Evolutionary conservation across 2,797 vertebrate species (phyloP), one percentile per base, ranked within the genome.

Genomic region (Cyprinodon diabolis): DNA sequence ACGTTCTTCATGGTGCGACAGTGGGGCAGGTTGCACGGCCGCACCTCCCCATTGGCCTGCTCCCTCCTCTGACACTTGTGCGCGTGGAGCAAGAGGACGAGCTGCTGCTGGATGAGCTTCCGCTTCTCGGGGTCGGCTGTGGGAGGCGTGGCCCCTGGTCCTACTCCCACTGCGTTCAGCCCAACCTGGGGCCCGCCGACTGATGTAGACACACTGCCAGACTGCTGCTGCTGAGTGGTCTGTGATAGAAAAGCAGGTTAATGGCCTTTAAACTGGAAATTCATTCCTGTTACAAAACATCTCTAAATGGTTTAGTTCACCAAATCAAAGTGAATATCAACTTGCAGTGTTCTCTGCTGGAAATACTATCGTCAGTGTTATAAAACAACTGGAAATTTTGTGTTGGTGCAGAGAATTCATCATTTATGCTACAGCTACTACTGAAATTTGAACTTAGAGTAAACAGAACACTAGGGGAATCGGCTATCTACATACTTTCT

Each of bases 1-100:
- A 99, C 98, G 79, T 99, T 99, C 96, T 99, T 99, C 98, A 99
- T 99, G 79, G 98, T 99, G 72, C 98, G 96, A 79, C 98, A 99
- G 69, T 99, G 98, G 37, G 98, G 98, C 85, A 99, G 96, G 37
- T 97, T 98, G 90, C 98, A 99, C 80, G 96, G 97, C 30, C 97
- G 93, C 86, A 98, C 96, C 84, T 99, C 97, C 8, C 97, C 98
- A 0, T 98, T 98, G 72, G 97, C 98, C 90, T 98, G 98, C 80
- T 98, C 98, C 67, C 97, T 92, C 52, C 97, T 95, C 93, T 99
- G 98, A 93, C 97, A 99, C 93, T 99, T 99, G 92, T 99, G 98
- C 35, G 98, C 98, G 0, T 99, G 98, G 58, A 99, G 92, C 77
- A 99, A 92, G 71, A 99, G 97, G 85, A 99, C 98, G 2, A 99